A percentile compares a stretch with the other conserved stretches of the same genome.
Conservation (phyloP, 2,888 invertebrate genomes). For the Gortyna flavago region DNA sequence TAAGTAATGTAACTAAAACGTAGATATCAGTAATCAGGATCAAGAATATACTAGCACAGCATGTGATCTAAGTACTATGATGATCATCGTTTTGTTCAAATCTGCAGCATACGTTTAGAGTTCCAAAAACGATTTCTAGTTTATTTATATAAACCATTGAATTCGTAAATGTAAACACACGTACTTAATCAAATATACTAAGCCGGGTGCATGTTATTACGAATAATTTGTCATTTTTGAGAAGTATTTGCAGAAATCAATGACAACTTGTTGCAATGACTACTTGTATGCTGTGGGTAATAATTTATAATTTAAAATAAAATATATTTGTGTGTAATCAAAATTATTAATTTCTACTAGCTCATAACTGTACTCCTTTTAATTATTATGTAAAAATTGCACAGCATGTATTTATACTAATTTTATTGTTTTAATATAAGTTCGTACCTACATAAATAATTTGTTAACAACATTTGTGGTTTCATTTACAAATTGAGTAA, state of each 20-base stretch:
- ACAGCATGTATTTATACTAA: slow-evolving; percentile 68
- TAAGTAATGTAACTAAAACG: slow-evolving; percentile 59
- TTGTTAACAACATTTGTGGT: slow-evolving; percentile 69
- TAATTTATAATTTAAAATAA: slow-evolving; percentile 68
- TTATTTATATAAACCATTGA: slow-evolving; percentile 23
- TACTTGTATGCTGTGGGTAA: slow-evolving; percentile 70
- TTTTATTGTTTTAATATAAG: slow-evolving; percentile 68
- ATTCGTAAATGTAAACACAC: slow-evolving; percentile 20
- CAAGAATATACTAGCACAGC: slow-evolving; percentile 56
- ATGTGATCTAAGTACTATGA: neutral
- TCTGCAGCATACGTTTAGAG: neutral
- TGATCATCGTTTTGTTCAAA: slow-evolving; percentile 18
- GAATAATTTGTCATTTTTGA: slow-evolving; percentile 86
- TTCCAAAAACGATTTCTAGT: neutral
- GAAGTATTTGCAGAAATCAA: slow-evolving; percentile 33
- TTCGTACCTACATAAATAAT: slow-evolving; percentile 69
- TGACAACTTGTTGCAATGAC: slow-evolving; percentile 88
- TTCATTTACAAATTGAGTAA: slow-evolving; percentile 54
- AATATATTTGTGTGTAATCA: slow-evolving; percentile 48
- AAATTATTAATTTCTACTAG: slow-evolving; percentile 52
- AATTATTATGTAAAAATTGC: slow-evolving; percentile 56
- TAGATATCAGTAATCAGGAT: slow-evolving; percentile 60
- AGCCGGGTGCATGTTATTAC: slow-evolving; percentile 77
- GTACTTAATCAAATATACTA: slow-evolving; percentile 60
- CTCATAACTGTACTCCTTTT: slow-evolving; percentile 55